These are phyloP conservation scores for Cantharis rufa DNA, from an alignment of 2,888 invertebrate genomes.

Conservation along the genomic window DNA sequence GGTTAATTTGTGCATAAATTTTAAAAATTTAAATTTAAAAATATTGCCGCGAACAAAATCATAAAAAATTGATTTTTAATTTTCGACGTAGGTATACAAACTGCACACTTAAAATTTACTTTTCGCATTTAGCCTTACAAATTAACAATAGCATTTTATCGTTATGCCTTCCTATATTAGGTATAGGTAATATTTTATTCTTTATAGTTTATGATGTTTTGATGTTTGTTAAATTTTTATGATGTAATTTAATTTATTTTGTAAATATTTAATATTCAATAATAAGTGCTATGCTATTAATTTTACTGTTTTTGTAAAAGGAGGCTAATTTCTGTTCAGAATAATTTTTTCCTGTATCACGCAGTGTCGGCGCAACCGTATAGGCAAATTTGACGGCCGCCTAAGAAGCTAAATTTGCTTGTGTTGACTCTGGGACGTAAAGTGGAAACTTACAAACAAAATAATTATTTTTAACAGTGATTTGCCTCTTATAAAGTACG, in stretches of 20 bases:
- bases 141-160: background rate
- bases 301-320: too few species aligned
- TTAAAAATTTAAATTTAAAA: background rate
- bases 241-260: background rate
- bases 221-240: background rate
- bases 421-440: too few species aligned
- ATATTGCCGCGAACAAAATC: background rate
- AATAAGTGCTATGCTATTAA: too few species aligned
- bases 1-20: conserved; percentile 1
- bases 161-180: background rate
- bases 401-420: too few species aligned
- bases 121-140: background rate
- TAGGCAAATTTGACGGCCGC: too few species aligned
- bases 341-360: too few species aligned
- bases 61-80: background rate
- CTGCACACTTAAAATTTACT: background rate
- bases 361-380: too few species aligned
- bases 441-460: too few species aligned
- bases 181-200: background rate
- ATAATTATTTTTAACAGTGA: too few species aligned
- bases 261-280: background rate
- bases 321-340: too few species aligned
- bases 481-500: too few species aligned
- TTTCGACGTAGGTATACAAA: background rate
- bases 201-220: background rate